Evolutionary conservation across 2,113 vertebrate species (phyloP).

Genomic region (Menura novaehollandiae): DNA sequence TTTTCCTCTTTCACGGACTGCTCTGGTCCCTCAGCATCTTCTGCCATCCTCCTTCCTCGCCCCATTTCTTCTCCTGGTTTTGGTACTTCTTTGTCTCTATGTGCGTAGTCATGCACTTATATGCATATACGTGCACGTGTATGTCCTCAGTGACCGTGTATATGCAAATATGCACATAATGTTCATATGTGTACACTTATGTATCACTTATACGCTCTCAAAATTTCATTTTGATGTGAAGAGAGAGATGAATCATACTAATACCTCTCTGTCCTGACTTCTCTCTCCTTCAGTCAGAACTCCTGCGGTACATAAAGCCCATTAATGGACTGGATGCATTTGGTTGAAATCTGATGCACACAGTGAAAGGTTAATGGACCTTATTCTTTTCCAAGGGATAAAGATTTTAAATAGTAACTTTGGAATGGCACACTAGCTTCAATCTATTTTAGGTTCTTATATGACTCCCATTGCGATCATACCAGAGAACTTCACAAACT

Average conservation of each 20-base stretch:
- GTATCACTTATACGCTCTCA: not conserved
- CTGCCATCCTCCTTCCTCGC: not conserved
- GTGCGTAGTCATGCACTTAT: not conserved
- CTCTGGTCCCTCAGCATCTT: not conserved
- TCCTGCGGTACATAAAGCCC: slow-evolving; percentile 45
- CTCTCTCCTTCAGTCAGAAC: slow-evolving; percentile 30
- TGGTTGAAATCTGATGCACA: slow-evolving; percentile 51
- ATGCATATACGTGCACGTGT: not conserved
- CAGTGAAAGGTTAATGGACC: slow-evolving; percentile 60
- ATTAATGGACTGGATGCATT: slow-evolving; percentile 56
- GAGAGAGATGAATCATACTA: not conserved
- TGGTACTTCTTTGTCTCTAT: not conserved
- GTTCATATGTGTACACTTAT: not conserved
- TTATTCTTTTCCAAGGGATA: slow-evolving; percentile 54
- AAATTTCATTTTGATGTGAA: not conserved
- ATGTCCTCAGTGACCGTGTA: not conserved
- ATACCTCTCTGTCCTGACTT: not conserved
- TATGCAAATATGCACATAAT: not conserved
- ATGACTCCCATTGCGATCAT: slow-evolving; percentile 49
- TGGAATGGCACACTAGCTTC: slow-evolving; percentile 48
- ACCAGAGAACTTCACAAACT: slow-evolving; percentile 42
- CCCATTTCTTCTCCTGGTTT: not conserved
- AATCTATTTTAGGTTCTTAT: slow-evolving; percentile 61
- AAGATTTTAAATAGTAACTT: slow-evolving; percentile 58
- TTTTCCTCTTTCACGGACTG: not conserved